These are phyloP conservation scores for Nomada hirtipes DNA, from an alignment of 2,888 invertebrate species.

Conservation along the genomic window DNA sequence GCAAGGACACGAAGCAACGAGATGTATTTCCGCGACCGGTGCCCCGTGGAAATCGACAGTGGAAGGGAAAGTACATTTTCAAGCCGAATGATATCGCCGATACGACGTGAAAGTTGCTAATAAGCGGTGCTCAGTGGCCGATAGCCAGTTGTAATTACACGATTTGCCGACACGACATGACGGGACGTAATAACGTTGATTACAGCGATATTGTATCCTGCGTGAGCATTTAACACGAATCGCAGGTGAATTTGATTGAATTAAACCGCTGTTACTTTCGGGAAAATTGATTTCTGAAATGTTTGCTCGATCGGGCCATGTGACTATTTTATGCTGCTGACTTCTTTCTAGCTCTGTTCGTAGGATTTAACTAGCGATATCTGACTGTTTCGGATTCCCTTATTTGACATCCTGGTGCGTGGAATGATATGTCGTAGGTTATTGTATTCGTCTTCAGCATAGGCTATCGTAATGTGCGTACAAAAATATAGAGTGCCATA, in stretches of 20 bases:
- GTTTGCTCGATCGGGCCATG: neutral
- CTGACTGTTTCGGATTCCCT: too few species aligned
- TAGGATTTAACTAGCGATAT: too few species aligned
- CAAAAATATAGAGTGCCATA: too few species aligned
- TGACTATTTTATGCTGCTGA: neutral
- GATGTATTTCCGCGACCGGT: slow-evolving; percentile 21
- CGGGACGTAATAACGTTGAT: neutral
- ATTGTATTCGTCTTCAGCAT: too few species aligned
- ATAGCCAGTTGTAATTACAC: slow-evolving; percentile 23
- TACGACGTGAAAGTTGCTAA: slow-evolving; percentile 37
- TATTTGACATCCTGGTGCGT: too few species aligned
- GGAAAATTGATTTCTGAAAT: neutral
- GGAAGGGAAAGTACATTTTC: slow-evolving; percentile 53
- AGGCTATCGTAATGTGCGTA: too few species aligned
- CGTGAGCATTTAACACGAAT: neutral
- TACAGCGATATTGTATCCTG: neutral
- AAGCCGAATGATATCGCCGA: neutral
- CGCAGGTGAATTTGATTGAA: neutral
- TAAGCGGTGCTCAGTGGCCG: neutral
- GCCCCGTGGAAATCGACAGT: slow-evolving; percentile 52
- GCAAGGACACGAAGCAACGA: slow-evolving; percentile 38
- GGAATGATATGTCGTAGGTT: too few species aligned
- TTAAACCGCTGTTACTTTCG: neutral
- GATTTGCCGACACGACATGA: neutral
- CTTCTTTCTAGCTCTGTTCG: neutral